Evolutionary conservation across 2,797 vertebrate genomes (phyloP).

Genomic region (Urosaurus nigricauda): DNA sequence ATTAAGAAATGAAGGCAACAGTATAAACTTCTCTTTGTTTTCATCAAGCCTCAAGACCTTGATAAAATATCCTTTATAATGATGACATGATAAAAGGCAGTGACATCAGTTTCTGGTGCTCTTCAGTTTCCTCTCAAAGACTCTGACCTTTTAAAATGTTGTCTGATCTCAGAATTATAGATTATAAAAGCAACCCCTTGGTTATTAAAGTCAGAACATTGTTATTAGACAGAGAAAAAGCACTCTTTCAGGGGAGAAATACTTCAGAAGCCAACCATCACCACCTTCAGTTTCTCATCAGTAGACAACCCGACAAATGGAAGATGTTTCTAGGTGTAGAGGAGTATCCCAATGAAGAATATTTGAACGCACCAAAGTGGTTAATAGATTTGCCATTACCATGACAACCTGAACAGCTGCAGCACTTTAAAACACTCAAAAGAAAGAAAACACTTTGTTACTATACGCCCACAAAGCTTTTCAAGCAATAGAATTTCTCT

Average conservation of each 20-base stretch:
- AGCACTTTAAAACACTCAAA: conserved; percentile 44
- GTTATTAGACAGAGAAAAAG: neutral
- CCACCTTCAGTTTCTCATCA: conserved; percentile 12
- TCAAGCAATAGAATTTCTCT: conserved; percentile 50
- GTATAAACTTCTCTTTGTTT: neutral
- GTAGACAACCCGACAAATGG: neutral
- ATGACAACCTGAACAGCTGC: conserved; percentile 73
- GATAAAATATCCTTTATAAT: neutral
- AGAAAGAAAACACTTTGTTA: conserved; percentile 11
- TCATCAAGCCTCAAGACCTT: neutral
- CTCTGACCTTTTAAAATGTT: neutral
- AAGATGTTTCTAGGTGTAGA: neutral
- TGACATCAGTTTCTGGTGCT: neutral
- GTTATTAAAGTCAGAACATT: conserved; percentile 13
- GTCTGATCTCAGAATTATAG: neutral
- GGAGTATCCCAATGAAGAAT: neutral
- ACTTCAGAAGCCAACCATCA: neutral
- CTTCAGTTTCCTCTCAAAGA: neutral
- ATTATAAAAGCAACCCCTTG: neutral
- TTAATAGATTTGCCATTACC: conserved; percentile 69
- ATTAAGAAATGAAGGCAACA: neutral
- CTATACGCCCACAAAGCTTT: conserved; percentile 28
- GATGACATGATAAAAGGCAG: neutral
- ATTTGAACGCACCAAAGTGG: conserved; percentile 6
- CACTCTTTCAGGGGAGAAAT: neutral